phyloP scores from a whole-genome alignment of 2,113 vertebrate genomes.

The Megatriorchis doriae region DNA sequence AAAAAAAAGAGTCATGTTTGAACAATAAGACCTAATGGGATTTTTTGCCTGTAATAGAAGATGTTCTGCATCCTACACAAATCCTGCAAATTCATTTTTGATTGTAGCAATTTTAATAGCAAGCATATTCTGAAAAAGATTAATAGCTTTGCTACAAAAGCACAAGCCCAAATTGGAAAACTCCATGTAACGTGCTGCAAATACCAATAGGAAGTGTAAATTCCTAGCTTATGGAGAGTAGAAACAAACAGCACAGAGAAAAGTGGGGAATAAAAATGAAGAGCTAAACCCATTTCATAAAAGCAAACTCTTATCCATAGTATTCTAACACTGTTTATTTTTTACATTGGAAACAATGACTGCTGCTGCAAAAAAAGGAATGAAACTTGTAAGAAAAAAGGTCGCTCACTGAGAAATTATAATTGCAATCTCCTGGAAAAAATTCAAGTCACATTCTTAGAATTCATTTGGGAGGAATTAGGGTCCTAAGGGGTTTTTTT shows the following conservation, averaged over 20 bases:
- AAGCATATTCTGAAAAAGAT: background rate
- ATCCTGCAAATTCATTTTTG: background rate
- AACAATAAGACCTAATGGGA: background rate
- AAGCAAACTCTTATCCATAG: background rate
- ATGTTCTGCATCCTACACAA: background rate
- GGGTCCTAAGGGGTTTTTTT: background rate
- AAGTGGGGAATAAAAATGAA: background rate
- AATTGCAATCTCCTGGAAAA: background rate
- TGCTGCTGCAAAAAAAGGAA: background rate
- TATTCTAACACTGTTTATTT: background rate
- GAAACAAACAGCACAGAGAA: background rate
- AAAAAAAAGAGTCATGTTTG: background rate
- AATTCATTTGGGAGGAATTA: constrained; percentile 1
- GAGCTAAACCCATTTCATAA: background rate
- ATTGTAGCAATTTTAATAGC: background rate
- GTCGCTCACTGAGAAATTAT: background rate
- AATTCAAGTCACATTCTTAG: background rate
- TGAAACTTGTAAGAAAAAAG: background rate
- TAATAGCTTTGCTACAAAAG: background rate
- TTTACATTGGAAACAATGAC: background rate
- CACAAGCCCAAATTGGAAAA: background rate
- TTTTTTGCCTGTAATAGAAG: background rate
- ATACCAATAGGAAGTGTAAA: background rate
- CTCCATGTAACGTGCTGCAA: background rate
- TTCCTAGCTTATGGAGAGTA: background rate